phyloP scores from a whole-genome alignment of 2,113 vertebrate genomes.

The Pedetes capensis region DNA sequence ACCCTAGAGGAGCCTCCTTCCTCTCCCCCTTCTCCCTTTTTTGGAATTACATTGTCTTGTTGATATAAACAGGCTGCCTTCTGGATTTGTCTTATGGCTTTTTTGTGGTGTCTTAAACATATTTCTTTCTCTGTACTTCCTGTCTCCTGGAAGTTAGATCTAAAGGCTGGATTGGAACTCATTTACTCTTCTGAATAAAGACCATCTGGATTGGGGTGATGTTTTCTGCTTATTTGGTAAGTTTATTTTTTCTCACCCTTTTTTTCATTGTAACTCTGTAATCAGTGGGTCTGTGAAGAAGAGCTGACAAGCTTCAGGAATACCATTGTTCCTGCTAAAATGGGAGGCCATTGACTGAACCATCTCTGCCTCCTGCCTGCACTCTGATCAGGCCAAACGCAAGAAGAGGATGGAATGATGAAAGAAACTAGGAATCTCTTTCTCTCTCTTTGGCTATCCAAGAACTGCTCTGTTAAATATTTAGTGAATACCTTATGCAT shows the following conservation, averaged over 20 bases:
- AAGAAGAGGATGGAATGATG: neutral
- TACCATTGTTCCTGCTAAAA: neutral
- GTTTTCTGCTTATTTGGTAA: conserved; percentile 40
- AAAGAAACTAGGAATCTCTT: neutral
- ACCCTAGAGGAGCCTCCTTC: neutral
- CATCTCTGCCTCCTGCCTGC: neutral
- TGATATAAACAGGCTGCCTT: neutral
- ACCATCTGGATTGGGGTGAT: neutral
- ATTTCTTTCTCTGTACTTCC: conserved; percentile 17
- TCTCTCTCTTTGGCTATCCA: neutral
- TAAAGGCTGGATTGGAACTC: neutral
- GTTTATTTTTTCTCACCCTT: neutral
- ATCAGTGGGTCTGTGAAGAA: neutral
- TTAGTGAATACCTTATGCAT: neutral
- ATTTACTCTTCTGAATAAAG: conserved; percentile 39
- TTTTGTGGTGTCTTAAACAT: neutral
- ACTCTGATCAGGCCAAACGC: neutral
- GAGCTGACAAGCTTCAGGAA: neutral
- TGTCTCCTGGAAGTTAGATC: conserved; percentile 27
- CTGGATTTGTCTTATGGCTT: conserved; percentile 12
- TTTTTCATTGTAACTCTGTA: neutral
- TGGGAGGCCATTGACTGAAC: neutral
- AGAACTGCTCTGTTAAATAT: neutral
- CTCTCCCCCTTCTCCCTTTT: neutral
- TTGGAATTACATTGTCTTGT: neutral